Base-by-base conservation (phyloP, 2,797 vertebrate genomes). In the Sebastes diaconus region DNA sequence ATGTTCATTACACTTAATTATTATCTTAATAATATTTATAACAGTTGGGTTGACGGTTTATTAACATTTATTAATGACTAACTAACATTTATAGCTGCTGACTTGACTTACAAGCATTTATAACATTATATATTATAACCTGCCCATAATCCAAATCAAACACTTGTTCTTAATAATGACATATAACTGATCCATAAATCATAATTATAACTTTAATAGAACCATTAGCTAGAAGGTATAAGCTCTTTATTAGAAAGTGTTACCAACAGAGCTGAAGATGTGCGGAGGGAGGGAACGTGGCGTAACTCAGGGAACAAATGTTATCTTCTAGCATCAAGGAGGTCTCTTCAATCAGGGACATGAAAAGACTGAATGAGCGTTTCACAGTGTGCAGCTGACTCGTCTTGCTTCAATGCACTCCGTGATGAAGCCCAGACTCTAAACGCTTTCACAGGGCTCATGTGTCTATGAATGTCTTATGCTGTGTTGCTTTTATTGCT, bases 311-410 rank as follows among this genome's bases (percentile, higher is more conserved):
- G 82, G 84, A 85, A 86, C 73, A 75, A 76, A 68, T 60, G 27
- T 58, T 34, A 70, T 75, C 66, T 46, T 63, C 68, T 14, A 27
- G 60, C 68, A 67, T 80, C 29, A 7, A 57, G 60, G 66, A 81
- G 9, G 73, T 39, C n/a, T 77, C 73, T 83, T 87, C 84, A 54
- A 75, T 89, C 87, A 69, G 68, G 57, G 67, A 80, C 76, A 71
- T 80, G 67, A 84, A 80, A 60, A 81, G 75, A 8, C 13, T 34
- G 83, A 90, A 80, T 61, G 83, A 80, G 55, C 46, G n/a, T 71
- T 79, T 78, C 81, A 60, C 82, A 74, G 81, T 27, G 76, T 77
- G 90, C 85, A 29, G 81, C 83, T 63, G 83, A 77, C 81, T 72
- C 1, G 86, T 90, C 79, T 55, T 77, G 87, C 84, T 77, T 71